Evolutionary conservation across 2,888 invertebrate species (phyloP).

Genomic region (Lydus trimaculatus): DNA sequence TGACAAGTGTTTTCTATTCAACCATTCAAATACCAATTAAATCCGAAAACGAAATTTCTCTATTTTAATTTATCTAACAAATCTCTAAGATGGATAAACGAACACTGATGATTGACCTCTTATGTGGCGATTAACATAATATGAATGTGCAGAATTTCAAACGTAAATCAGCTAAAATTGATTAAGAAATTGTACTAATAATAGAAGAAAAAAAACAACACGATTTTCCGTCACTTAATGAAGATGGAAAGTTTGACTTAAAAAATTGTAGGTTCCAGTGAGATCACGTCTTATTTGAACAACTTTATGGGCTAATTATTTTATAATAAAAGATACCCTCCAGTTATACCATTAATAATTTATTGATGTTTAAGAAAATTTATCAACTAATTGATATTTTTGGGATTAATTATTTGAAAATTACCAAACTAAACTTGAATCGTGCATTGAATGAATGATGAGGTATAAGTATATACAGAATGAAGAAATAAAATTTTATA

Average conservation of each 20-base stretch:
- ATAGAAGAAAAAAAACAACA: neutral
- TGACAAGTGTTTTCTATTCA: conserved; percentile 41
- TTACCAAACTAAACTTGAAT: conserved; percentile 14
- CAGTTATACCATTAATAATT: neutral
- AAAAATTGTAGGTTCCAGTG: neutral
- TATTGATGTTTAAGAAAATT: conserved; percentile 10
- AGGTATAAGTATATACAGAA: too few relatives aligned
- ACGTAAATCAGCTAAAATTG: neutral
- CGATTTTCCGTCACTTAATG: neutral
- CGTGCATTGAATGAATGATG: neutral
- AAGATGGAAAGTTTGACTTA: neutral
- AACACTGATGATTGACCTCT: neutral
- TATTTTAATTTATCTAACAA: neutral
- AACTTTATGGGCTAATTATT: neutral
- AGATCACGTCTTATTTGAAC: neutral
- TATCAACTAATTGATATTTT: conserved; percentile 21
- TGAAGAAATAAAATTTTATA: conserved; percentile 16
- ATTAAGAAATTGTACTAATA: neutral
- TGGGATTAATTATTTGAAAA: conserved; percentile 8
- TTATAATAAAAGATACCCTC: neutral
- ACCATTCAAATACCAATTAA: conserved; percentile 38
- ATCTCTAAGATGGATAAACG: neutral
- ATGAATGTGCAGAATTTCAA: neutral
- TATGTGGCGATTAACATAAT: neutral
- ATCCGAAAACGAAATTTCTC: neutral